Evolutionary conservation across 2,113 vertebrate genomes (phyloP).

Genomic region (Formicarius rufipectus): DNA sequence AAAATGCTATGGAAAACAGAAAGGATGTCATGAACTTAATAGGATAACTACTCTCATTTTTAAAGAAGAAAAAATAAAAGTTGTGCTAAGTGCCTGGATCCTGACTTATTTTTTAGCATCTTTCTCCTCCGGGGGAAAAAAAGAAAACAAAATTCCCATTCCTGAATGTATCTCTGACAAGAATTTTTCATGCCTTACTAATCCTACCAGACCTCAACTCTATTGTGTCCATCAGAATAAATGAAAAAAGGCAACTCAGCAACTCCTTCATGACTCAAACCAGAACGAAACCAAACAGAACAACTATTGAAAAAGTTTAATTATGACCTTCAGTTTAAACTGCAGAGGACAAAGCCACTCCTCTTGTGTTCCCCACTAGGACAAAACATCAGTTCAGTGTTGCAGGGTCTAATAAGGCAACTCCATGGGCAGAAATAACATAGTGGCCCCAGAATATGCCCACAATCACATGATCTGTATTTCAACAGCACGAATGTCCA

Average conservation of each 20-base stretch:
- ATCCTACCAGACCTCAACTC: background rate
- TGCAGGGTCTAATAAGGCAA: background rate
- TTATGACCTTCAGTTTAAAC: background rate
- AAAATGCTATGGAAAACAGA: background rate
- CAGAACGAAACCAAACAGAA: background rate
- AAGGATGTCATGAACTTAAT: background rate
- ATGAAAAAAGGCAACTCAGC: background rate
- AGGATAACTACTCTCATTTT: background rate
- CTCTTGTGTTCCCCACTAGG: background rate
- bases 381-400: background rate
- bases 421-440: background rate
- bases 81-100: background rate
- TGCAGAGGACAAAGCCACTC: background rate
- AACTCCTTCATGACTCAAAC: background rate
- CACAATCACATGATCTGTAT: background rate
- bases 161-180: background rate
- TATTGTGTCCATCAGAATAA: background rate
- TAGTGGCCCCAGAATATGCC: background rate
- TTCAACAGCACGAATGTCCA: background rate
- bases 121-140: background rate
- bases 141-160: background rate
- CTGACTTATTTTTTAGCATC: background rate
- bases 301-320: background rate
- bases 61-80: background rate
- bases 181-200: background rate